phyloP scores from a whole-genome alignment of 2,113 vertebrate species.

The Nannobrachium achirus region DNA sequence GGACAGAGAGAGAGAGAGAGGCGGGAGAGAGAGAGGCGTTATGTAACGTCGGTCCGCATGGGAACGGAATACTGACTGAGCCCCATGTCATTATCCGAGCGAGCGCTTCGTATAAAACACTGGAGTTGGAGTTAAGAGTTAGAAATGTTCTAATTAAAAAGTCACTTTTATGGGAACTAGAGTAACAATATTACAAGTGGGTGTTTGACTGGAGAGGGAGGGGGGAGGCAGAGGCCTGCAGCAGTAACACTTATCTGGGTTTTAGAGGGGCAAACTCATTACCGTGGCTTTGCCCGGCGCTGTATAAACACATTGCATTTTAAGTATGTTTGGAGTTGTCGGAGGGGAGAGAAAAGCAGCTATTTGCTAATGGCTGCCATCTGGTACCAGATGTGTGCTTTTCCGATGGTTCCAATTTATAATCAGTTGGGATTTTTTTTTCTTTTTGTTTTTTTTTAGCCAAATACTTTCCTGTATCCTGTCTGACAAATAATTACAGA shows the following conservation, averaged over 20 bases:
- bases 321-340: slow-evolving; percentile 57
- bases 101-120: slow-evolving; percentile 14
- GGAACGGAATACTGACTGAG: not conserved
- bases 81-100: slow-evolving; percentile 10
- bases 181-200: slow-evolving; percentile 14
- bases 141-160: slow-evolving; percentile 33
- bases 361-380: slow-evolving; percentile 73
- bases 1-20: too few relatives aligned
- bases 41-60: too few relatives aligned
- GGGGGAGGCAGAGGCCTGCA: slow-evolving; percentile 22
- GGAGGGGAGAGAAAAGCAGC: slow-evolving; percentile 46
- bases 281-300: slow-evolving; percentile 50
- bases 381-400: slow-evolving; percentile 69
- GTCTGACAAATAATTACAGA: slow-evolving; percentile 73
- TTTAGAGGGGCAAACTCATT: slow-evolving; percentile 62
- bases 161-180: slow-evolving; percentile 29
- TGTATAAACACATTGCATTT: slow-evolving; percentile 66
- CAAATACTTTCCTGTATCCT: slow-evolving; percentile 67
- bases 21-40: too few relatives aligned
- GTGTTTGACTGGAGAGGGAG: slow-evolving; percentile 11
- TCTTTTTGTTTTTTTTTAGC: slow-evolving; percentile 45
- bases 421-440: slow-evolving; percentile 58
- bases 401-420: slow-evolving; percentile 70
- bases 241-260: slow-evolving; percentile 37
- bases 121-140: not conserved